phyloP scores from a whole-genome alignment of 2,113 vertebrate species.

The Brachypodius melanocephalos region DNA sequence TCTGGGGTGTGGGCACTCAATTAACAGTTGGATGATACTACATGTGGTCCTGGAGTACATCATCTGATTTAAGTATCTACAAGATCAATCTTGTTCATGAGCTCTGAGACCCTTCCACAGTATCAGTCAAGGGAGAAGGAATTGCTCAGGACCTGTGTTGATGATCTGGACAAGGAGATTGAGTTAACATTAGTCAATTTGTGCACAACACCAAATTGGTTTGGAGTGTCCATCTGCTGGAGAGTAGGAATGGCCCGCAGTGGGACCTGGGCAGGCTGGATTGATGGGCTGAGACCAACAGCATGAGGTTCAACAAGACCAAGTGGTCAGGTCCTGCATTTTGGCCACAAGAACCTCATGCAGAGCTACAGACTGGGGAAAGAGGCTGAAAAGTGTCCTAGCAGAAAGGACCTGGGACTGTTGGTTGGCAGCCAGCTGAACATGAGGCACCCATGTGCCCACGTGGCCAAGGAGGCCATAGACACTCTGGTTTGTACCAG shows the following conservation, averaged over 20 bases:
- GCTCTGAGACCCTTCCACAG: background rate
- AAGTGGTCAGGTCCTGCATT: background rate
- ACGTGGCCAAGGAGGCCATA: background rate
- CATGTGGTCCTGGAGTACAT: background rate
- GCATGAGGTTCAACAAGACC: background rate
- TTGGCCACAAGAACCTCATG: background rate
- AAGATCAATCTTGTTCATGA: background rate
- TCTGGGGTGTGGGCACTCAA: background rate
- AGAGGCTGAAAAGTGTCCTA: background rate
- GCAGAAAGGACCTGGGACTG: rapidly evolving
- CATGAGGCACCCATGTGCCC: background rate
- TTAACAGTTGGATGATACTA: background rate
- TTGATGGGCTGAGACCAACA: background rate
- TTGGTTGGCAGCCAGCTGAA: background rate
- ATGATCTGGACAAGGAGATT: background rate
- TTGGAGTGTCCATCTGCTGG: background rate
- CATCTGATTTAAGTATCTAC: background rate
- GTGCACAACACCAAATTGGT: rapidly evolving
- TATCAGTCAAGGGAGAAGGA: background rate
- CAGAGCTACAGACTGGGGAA: background rate
- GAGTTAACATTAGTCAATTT: background rate
- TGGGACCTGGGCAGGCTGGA: background rate
- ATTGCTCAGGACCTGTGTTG: background rate
- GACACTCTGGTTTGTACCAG: background rate
- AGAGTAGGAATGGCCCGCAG: background rate